Base-by-base conservation (phyloP, 2,113 vertebrate species). In the Nothoprocta pentlandii region DNA sequence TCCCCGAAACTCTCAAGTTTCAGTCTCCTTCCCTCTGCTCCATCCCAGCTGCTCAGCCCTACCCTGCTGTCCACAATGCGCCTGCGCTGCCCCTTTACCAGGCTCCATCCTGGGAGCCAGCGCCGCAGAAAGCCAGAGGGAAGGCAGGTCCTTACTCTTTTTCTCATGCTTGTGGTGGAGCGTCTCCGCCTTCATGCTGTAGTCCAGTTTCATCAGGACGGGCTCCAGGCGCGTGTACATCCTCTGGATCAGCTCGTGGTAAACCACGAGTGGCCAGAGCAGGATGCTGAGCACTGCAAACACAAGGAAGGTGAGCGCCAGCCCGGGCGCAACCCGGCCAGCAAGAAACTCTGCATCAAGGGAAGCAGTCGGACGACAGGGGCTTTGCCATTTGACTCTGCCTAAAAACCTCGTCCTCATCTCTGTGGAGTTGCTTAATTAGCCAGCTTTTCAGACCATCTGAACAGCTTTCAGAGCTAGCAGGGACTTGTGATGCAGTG, bases 211-310 rank as follows among this genome's bases (percentile, higher is more conserved):
- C 99, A 99, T 99, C 64, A 99, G 97, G 94, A 99, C 98, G 26
- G 99, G 99, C 96, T 99, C 99, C 56, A 99, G 93, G 74, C 99
- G 98, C 0, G 99, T 99, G 96, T 99, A 99, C 99, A 99, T 99
- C 96, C 98, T 98, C 97, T 99, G 99, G 96, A 99, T 99, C 88
- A 99, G 98, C 75, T 99, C 99, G 2, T 99, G 99, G 93, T 99
- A 99, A 49, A 99, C 99, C 91, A 99, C 99, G 96, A 99, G 97
- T 0, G 99, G 99, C 99, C 99, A 99, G 56, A 99, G 93, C 94
- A 99, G 97, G 90, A 99, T 99, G 28, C 99, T 99, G 87, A 99
- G 98, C 71, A 98, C 99, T 99, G 90, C 5, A 46, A 59, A 94
- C 16, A 95, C 16, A 94, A 54, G 6, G 23, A 84, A 10, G 0